Evolutionary conservation across 1,140 invertebrate species (phyloP).

Genomic region (Drosophila truncata): DNA sequence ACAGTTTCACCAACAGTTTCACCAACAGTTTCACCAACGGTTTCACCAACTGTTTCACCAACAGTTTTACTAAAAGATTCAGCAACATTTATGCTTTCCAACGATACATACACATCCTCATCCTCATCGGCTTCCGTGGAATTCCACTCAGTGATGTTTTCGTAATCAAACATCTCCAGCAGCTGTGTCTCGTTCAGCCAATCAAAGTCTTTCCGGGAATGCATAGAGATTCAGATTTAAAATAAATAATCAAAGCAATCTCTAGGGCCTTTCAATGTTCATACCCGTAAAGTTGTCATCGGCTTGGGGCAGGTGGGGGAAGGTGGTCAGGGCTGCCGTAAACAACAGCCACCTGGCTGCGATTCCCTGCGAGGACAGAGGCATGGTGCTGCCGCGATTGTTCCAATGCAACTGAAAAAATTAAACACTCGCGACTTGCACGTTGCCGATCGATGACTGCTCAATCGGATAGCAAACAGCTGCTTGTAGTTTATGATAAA

Average conservation of each 20-base stretch:
- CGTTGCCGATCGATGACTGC: neutral
- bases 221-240: neutral
- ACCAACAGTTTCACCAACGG: neutral
- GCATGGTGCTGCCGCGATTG: constrained; percentile 26
- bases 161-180: constrained; percentile 22
- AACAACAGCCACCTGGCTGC: constrained; percentile 30
- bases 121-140: neutral
- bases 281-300: constrained; percentile 17
- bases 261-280: neutral
- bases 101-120: neutral
- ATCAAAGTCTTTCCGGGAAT: constrained; percentile 26
- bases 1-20: neutral
- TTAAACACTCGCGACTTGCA: neutral
- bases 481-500: neutral
- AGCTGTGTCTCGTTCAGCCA: constrained; percentile 55
- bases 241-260: constrained; percentile 5
- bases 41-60: neutral
- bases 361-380: neutral
- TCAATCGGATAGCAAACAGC: constrained; percentile 17
- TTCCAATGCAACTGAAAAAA: constrained; percentile 35
- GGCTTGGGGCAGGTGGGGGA: neutral
- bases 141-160: constrained; percentile 23
- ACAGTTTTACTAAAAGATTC: neutral
- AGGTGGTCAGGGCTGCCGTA: neutral
- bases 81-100: neutral